A percentile compares a stretch with the other conserved stretches of the same genome.
Evolutionary conservation across 2,888 invertebrate species (phyloP).

Genomic region (Ophonus ardosiacus): DNA sequence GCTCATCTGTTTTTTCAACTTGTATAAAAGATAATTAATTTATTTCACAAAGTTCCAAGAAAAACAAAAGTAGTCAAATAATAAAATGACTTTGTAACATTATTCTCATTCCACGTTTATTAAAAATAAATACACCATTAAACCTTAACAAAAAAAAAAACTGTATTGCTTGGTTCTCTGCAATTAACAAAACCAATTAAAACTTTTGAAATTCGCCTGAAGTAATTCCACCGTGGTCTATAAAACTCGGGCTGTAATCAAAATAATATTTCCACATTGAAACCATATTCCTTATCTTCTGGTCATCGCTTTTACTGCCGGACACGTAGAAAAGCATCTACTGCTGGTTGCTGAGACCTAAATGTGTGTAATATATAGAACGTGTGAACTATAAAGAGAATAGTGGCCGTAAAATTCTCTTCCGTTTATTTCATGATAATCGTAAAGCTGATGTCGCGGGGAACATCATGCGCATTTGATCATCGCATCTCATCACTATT

Average conservation of each 20-base stretch:
- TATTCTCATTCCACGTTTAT: background rate
- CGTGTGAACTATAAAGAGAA: slow-evolving; percentile 62
- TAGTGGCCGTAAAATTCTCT: slow-evolving; percentile 55
- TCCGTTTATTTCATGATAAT: slow-evolving; percentile 62
- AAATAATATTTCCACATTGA: slow-evolving; percentile 41
- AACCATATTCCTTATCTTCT: slow-evolving; percentile 1
- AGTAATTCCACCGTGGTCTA: background rate
- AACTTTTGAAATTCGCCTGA: slow-evolving; percentile 35
- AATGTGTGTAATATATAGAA: slow-evolving; percentile 58
- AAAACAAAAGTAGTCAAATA: background rate
- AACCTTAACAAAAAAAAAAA: slow-evolving; percentile 19
- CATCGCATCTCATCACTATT: slow-evolving; percentile 49
- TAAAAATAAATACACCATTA: background rate
- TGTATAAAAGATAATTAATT: background rate
- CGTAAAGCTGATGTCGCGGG: slow-evolving; percentile 51
- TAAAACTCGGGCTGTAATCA: slow-evolving; percentile 6
- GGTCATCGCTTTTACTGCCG: slow-evolving; percentile 41
- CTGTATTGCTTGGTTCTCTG: background rate
- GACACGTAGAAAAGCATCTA: slow-evolving; percentile 1
- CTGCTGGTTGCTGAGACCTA: slow-evolving; percentile 24
- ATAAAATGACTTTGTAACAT: background rate
- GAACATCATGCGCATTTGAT: slow-evolving; percentile 49
- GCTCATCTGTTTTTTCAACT: too few relatives aligned
- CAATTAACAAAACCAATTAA: slow-evolving; percentile 42
- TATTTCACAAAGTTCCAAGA: background rate